Evolutionary conservation across 2,113 vertebrate genomes (phyloP).

Genomic region (Macrotus californicus): DNA sequence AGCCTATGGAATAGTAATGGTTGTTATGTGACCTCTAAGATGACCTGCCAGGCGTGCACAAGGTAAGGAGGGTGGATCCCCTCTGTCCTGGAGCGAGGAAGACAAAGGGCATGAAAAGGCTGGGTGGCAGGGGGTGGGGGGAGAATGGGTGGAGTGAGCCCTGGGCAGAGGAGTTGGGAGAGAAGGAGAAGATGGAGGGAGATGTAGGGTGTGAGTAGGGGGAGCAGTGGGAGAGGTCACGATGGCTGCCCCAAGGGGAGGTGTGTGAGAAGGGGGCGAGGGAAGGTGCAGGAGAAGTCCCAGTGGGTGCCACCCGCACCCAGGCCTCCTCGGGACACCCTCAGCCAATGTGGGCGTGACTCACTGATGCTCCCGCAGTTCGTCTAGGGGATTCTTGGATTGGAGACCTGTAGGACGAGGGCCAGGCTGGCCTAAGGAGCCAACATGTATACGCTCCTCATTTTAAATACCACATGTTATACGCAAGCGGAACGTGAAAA

Average conservation of each 20-base stretch:
- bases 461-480: not conserved
- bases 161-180: not conserved
- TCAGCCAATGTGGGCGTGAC: not conserved
- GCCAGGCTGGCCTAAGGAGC: not conserved
- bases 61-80: not conserved
- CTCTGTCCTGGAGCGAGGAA: not conserved
- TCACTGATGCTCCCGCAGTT: not conserved
- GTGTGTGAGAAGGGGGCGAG: not conserved
- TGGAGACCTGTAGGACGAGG: not conserved
- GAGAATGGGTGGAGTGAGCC: not conserved
- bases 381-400: not conserved
- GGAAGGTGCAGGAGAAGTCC: not conserved
- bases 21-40: not conserved
- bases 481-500: not conserved
- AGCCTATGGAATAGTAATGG: not conserved
- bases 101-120: not conserved
- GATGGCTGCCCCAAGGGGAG: not conserved
- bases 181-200: not conserved
- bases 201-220: not conserved
- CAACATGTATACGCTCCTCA: not conserved
- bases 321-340: not conserved
- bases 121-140: accelerated
- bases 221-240: not conserved
- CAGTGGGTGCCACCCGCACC: not conserved
- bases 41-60: not conserved